Conservation (phyloP, 2,888 invertebrate species). For the Nematopogon swammerdamellus region DNA sequence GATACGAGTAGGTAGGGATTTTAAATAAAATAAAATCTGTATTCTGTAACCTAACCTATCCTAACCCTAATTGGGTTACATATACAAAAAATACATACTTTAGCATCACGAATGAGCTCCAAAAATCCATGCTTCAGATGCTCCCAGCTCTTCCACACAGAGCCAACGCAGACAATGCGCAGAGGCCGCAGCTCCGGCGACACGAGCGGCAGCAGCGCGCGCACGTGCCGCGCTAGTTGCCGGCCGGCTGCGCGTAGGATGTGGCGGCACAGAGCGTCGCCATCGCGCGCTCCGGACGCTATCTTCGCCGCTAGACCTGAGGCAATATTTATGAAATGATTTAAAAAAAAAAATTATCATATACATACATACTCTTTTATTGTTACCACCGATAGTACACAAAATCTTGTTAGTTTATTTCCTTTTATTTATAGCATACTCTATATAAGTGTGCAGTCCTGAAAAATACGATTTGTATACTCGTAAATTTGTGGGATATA, state of each 20-base stretch:
- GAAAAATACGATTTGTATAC: too few species aligned
- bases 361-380: too few species aligned
- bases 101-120: conserved; percentile 30
- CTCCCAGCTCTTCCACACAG: conserved; percentile 93
- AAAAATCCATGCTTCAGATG: conserved; percentile 71
- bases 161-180: conserved; percentile 87
- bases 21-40: too few species aligned
- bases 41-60: too few species aligned
- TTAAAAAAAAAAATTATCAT: neutral
- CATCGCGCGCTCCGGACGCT: conserved; percentile 63
- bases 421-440: too few species aligned
- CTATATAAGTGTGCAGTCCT: too few species aligned
- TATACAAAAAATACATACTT: too few species aligned
- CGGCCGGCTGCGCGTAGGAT: conserved; percentile 70
- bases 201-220: conserved; percentile 62
- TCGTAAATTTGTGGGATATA: too few species aligned
- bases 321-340: conserved; percentile 11
- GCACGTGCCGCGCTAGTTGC: conserved; percentile 62
- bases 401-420: too few species aligned
- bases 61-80: too few species aligned
- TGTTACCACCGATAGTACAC: neutral
- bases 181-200: conserved; percentile 50
- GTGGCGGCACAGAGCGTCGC: conserved; percentile 69
- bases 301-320: conserved; percentile 70
- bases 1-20: too few species aligned